Evolutionary conservation across 2,113 vertebrate species (phyloP).

Genomic region (Lagenorhynchus albirostris): DNA sequence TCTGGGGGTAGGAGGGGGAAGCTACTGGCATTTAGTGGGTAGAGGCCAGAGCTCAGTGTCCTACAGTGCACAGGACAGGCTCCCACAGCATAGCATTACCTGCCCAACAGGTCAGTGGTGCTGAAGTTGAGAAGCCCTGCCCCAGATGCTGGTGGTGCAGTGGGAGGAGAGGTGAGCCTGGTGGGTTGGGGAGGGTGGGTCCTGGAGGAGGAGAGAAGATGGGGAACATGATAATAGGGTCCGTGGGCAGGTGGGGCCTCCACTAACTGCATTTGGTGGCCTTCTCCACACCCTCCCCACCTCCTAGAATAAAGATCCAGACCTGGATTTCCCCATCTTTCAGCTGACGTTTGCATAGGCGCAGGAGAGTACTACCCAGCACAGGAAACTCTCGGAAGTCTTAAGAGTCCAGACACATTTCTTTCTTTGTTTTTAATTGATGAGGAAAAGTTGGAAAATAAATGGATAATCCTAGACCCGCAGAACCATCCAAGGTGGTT

Average conservation of each 20-base stretch:
- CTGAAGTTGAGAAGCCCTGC: fast-evolving
- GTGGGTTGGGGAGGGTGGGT: fast-evolving
- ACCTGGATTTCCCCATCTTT: fast-evolving
- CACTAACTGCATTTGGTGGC: fast-evolving
- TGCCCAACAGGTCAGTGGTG: fast-evolving
- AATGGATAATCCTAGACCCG: not conserved
- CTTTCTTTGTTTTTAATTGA: conserved; percentile 37
- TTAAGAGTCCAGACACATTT: not conserved
- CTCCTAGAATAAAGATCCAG: not conserved
- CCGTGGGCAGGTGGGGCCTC: not conserved
- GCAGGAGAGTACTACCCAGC: fast-evolving
- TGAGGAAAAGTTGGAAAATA: not conserved
- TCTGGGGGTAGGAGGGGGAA: not conserved
- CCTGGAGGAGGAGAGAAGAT: not conserved
- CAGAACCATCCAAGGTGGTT: not conserved
- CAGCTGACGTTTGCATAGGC: not conserved
- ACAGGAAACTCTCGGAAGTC: not conserved
- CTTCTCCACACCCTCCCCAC: fast-evolving
- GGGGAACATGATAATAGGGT: fast-evolving
- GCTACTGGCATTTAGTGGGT: not conserved
- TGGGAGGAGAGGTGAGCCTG: fast-evolving
- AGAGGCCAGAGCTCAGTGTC: not conserved
- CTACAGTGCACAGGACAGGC: fast-evolving
- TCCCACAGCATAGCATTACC: not conserved
- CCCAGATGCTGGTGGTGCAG: not conserved